phyloP scores from a whole-genome alignment of 1,140 invertebrate species.

The Sitobion miscanthi region DNA sequence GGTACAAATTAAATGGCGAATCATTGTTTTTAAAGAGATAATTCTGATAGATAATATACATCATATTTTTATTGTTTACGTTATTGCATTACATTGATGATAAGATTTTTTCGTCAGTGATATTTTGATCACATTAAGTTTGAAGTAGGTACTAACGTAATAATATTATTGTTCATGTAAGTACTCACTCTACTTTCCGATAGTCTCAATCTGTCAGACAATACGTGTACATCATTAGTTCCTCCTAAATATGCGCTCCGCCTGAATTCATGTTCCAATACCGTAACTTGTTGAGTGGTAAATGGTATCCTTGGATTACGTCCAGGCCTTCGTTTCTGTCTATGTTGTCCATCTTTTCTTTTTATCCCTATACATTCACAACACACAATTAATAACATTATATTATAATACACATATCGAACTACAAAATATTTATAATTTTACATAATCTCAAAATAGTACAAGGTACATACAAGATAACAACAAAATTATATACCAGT shows the following conservation, averaged over 20 bases:
- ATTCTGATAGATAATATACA: too few species aligned
- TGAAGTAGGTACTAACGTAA: neutral
- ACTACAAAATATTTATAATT: too few species aligned
- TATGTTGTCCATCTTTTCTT: slow-evolving; percentile 67
- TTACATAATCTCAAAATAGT: too few species aligned
- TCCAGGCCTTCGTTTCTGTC: slow-evolving; percentile 65
- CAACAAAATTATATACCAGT: too few species aligned
- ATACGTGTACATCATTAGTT: slow-evolving; percentile 66
- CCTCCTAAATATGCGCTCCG: slow-evolving; percentile 69
- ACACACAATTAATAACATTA: neutral
- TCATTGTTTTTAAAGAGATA: too few species aligned
- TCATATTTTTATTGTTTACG: too few species aligned
- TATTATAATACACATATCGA: neutral
- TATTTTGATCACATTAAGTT: neutral
- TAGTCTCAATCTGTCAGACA: slow-evolving; percentile 68
- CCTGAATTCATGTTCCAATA: slow-evolving; percentile 69
- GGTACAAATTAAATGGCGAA: too few species aligned
- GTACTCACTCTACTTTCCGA: slow-evolving; percentile 70
- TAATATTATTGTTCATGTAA: neutral
- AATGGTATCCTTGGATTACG: slow-evolving; percentile 72
- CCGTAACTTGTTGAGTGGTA: slow-evolving; percentile 67
- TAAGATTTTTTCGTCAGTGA: too few species aligned
- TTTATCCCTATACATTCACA: slow-evolving; percentile 68
- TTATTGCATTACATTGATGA: too few species aligned
- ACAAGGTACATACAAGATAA: too few species aligned